Percentiles rank a stretch among this genome's conserved stretches.
phyloP scores from a whole-genome alignment of 2,113 vertebrate genomes.

The Entosphenus tridentatus region DNA sequence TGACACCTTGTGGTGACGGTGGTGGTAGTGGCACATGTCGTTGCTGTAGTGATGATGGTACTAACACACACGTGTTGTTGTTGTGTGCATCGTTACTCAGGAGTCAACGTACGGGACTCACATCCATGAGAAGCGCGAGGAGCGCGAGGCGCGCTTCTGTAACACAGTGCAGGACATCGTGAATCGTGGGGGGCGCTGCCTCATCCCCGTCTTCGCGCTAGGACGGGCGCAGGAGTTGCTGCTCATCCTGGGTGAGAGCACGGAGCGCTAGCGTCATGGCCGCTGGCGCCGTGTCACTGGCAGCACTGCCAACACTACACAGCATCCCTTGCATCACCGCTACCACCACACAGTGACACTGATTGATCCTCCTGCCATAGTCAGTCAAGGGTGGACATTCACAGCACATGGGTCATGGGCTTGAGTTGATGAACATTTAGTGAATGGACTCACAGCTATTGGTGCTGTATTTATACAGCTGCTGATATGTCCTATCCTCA shows the following conservation, averaged over 20 bases:
- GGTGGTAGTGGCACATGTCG: no score
- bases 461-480: no score
- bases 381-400: neutral
- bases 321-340: neutral
- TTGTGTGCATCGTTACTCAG: constrained; percentile 18
- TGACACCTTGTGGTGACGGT: no score
- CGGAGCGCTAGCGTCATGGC: neutral
- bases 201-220: constrained; percentile 83
- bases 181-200: constrained; percentile 66
- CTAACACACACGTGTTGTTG: neutral
- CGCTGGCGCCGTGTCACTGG: neutral
- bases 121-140: constrained; percentile 85
- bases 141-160: constrained; percentile 77
- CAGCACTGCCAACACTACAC: neutral
- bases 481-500: no score
- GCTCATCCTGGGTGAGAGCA: constrained; percentile 49
- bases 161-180: constrained; percentile 92
- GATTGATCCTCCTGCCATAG: neutral
- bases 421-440: neutral
- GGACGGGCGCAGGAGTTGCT: constrained; percentile 85
- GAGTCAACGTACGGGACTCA: constrained; percentile 90
- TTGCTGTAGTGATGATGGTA: no score
- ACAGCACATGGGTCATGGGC: neutral
- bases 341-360: neutral
- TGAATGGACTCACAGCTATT: no score